Percentiles rank a stretch among this genome's conserved stretches.
These are phyloP conservation scores for Suillia variegata DNA, from an alignment of 2,888 invertebrate species.

Conservation along the genomic window DNA sequence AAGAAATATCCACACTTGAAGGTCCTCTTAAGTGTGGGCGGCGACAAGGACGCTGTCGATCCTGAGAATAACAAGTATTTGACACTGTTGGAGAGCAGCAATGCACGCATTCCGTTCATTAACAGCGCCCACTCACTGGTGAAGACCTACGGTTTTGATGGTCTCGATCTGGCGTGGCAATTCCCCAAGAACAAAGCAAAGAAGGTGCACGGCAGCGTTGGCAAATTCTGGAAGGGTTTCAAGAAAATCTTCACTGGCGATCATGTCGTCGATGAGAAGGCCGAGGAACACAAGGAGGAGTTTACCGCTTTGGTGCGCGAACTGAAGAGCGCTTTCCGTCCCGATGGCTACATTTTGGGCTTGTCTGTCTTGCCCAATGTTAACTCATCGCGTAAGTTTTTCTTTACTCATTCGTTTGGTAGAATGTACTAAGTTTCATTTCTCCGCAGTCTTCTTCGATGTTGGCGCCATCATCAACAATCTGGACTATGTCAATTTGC, in stretches of 20 bases:
- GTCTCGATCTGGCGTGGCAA: constrained; percentile 86
- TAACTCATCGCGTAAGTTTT: constrained; percentile 70
- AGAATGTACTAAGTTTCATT: background rate
- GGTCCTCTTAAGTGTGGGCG: constrained; percentile 77
- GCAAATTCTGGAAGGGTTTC: constrained; percentile 74
- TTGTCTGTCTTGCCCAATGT: constrained; percentile 78
- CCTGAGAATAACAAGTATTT: constrained; percentile 71
- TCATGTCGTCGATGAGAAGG: constrained; percentile 76
- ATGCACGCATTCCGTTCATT: constrained; percentile 76
- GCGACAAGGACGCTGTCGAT: constrained; percentile 72
- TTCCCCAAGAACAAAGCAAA: constrained; percentile 80
- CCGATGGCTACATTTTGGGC: constrained; percentile 72
- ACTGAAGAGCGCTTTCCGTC: constrained; percentile 72
- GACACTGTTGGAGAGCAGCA: constrained; percentile 73
- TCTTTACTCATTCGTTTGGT: no score
- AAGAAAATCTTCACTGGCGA: constrained; percentile 77
- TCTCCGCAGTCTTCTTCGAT: constrained; percentile 82
- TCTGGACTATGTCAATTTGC: constrained; percentile 79
- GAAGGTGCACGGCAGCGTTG: constrained; percentile 71
- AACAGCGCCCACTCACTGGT: constrained; percentile 75
- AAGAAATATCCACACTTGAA: constrained; percentile 72
- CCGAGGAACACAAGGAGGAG: constrained; percentile 80
- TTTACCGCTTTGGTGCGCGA: constrained; percentile 79
- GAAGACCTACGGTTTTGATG: constrained; percentile 83
- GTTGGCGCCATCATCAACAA: constrained; percentile 75